Percentiles rank a stretch among this genome's conserved stretches.
These are phyloP conservation scores for Menidia menidia DNA, from an alignment of 2,797 vertebrate genomes.

Conservation along the genomic window DNA sequence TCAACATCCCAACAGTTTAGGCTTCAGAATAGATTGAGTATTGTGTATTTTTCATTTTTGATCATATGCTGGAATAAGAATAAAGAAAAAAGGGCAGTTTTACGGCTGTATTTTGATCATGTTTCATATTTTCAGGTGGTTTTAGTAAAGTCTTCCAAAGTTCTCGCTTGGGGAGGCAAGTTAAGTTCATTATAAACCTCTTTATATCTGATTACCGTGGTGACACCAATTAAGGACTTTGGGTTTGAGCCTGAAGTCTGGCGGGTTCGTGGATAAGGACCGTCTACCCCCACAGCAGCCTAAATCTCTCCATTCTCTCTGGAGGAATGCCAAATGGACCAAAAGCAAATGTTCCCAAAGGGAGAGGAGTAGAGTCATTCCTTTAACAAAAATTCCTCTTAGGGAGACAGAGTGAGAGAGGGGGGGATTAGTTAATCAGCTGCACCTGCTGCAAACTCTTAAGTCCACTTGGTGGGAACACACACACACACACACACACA, in stretches of 20 bases:
- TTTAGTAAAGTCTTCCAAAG: neutral
- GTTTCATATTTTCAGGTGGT: neutral
- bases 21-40: too few species aligned
- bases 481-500: conserved; percentile 21
- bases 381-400: conserved; percentile 67
- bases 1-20: too few species aligned
- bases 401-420: conserved; percentile 24
- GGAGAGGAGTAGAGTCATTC: conserved; percentile 61
- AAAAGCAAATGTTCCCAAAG: conserved; percentile 70
- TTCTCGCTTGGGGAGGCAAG: too few species aligned
- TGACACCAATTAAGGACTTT: neutral
- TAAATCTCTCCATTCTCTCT: conserved; percentile 65
- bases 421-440: conserved; percentile 73
- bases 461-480: conserved; percentile 57
- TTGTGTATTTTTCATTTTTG: too few species aligned
- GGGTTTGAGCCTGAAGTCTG: conserved; percentile 12
- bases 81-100: neutral
- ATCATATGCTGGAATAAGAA: too few species aligned
- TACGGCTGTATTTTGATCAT: too few species aligned
- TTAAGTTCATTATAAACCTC: neutral
- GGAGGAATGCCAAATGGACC: conserved; percentile 62
- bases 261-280: conserved; percentile 49
- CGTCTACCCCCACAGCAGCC: conserved; percentile 58
- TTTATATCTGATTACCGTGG: neutral
- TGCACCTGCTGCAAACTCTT: conserved; percentile 72